These are phyloP conservation scores for Lottia gigantea DNA, from an alignment of 2,888 invertebrate genomes.

Conservation along the genomic window DNA sequence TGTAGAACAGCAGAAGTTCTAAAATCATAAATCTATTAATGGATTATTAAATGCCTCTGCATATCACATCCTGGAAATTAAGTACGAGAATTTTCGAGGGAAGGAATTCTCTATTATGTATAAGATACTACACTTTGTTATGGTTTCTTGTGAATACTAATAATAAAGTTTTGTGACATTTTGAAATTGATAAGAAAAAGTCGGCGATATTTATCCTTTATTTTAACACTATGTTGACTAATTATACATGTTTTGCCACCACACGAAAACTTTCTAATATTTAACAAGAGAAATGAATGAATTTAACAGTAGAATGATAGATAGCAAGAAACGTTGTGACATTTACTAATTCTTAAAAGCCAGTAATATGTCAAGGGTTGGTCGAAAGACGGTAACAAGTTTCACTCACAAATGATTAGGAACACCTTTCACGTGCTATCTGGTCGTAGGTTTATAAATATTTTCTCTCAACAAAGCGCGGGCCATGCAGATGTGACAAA, in stretches of 20 bases:
- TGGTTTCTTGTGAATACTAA: no score
- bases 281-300: slow-evolving; percentile 2
- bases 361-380: slow-evolving; percentile 1
- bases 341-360: background rate
- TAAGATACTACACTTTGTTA: no score
- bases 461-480: slow-evolving; percentile 11
- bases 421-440: slow-evolving; percentile 6
- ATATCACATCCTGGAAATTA: no score
- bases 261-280: background rate
- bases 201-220: background rate
- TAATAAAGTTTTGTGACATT: no score
- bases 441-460: slow-evolving; percentile 6
- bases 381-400: slow-evolving; percentile 1
- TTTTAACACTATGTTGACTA: background rate
- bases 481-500: slow-evolving; percentile 11
- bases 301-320: background rate
- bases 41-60: no score
- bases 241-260: background rate
- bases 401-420: slow-evolving; percentile 6
- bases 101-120: no score
- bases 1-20: no score
- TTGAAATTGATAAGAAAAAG: no score
- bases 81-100: no score
- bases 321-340: background rate
- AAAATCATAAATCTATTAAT: no score